Base-by-base conservation (phyloP, 2,888 invertebrate genomes). In the Latrodectus hesperus region DNA sequence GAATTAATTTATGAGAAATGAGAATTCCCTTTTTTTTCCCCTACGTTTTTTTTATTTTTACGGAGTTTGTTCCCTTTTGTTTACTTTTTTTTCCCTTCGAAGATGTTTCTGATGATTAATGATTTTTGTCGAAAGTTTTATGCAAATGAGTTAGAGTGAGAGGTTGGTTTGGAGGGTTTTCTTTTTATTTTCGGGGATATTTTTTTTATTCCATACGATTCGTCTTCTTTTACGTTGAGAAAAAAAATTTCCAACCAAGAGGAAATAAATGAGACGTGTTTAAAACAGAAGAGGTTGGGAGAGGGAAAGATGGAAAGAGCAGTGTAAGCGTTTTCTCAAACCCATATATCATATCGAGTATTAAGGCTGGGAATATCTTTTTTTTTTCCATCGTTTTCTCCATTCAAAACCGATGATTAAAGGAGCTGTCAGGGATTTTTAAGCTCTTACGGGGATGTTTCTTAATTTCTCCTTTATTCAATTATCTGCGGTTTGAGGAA, bases 1-100 rank as follows among this genome's bases (percentile, higher is more conserved):
- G 75, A 82, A 82, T 75, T 82, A 82, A 82, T 82, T 74, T 75
- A 75, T 82, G 55, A 73, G 26, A 70, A 60, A 75, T 82, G 55
- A 73, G 26, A 70, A 60, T 75, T 75, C 52, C 22, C 38, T 67
- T 65, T 81, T 65, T 81, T 60, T 60, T 60, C 2, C 17, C 26
- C 11, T 71, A 17, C 26, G 17, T 60, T n/a, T 26, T 49, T 55
- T 64, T 12, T 12, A 26, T 14, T 22, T n/a, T 11, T 8, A 53
- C 26, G 53, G 53, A 14, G 11, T 16, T 16, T 55, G 55, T 3
- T 55, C 16, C 38, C 14, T 26, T 71, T 49, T 49, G 9, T 49
- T 14, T 14, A 38, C 16, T 14, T 38, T 71, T 16, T 71, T 38
- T 38, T 38, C 16, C 22, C 60, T n/a, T 17, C 49, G 52, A 11